These are phyloP conservation scores for Peromyscus melanophrys DNA, from an alignment of 2,797 vertebrate species.

Conservation along the genomic window DNA sequence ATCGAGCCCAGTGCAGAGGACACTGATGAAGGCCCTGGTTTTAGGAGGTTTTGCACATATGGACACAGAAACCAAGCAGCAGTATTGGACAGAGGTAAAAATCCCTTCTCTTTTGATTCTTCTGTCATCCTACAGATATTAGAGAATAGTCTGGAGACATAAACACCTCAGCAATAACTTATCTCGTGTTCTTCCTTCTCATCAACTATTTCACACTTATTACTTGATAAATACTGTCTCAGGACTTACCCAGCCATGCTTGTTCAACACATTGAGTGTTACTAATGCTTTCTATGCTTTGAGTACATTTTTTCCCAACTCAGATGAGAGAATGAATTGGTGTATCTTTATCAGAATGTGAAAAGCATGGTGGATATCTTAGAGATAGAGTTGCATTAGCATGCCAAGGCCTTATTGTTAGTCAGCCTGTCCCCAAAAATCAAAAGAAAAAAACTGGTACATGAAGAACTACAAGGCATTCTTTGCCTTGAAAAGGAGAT, in stretches of 20 bases:
- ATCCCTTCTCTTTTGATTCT: neutral
- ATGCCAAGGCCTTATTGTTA: neutral
- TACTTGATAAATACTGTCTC: neutral
- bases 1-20: conserved; percentile 97
- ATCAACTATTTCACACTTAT: neutral
- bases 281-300: neutral
- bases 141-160: neutral
- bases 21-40: conserved; percentile 98
- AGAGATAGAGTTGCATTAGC: neutral
- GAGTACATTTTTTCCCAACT: neutral
- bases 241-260: neutral
- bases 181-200: neutral
- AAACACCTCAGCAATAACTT: neutral
- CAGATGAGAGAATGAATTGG: neutral
- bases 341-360: neutral
- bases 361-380: neutral
- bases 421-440: neutral
- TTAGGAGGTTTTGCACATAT: conserved; percentile 98
- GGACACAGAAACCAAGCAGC: conserved; percentile 98
- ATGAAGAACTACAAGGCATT: neutral
- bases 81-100: conserved; percentile 99
- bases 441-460: neutral
- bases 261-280: neutral
- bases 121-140: neutral
- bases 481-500: neutral